These are phyloP conservation scores for Macrobrachium nipponense DNA, from an alignment of 1,140 invertebrate species.

Conservation along the genomic window DNA sequence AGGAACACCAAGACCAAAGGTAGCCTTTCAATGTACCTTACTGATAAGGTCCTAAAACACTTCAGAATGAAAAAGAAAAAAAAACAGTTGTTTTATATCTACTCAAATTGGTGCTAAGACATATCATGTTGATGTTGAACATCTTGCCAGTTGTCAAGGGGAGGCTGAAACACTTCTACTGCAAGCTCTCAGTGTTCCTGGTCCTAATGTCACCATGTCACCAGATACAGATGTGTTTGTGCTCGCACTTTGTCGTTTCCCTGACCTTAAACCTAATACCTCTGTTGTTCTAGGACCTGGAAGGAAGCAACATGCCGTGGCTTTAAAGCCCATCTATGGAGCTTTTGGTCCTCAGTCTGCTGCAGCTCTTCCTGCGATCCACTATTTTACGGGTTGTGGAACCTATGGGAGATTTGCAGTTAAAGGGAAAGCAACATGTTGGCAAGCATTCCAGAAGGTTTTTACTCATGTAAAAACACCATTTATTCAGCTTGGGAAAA, in stretches of 20 bases:
- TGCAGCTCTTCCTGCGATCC: background rate
- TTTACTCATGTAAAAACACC: no score
- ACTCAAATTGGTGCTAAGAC: background rate
- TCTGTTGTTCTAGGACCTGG: slow-evolving; percentile 10
- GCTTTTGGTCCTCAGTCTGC: background rate
- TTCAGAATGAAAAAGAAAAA: background rate
- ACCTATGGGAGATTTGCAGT: background rate
- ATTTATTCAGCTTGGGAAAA: no score
- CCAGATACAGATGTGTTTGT: slow-evolving; percentile 19
- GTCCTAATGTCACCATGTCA: background rate
- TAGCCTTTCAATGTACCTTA: no score
- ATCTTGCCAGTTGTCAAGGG: background rate
- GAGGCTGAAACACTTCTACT: background rate
- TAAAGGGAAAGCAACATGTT: slow-evolving; percentile 8
- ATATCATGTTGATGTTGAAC: background rate
- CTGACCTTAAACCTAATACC: background rate
- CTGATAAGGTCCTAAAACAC: background rate
- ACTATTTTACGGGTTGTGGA: background rate
- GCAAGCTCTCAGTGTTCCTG: background rate
- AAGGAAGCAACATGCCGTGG: background rate
- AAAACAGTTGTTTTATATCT: background rate
- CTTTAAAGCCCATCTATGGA: background rate
- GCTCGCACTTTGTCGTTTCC: background rate
- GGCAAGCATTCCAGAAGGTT: background rate
- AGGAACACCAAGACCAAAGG: no score